Evolutionary conservation across 1,140 invertebrate genomes (phyloP), one percentile per base, ranked within the genome.

Genomic region (Diplogasteroides magnus): DNA sequence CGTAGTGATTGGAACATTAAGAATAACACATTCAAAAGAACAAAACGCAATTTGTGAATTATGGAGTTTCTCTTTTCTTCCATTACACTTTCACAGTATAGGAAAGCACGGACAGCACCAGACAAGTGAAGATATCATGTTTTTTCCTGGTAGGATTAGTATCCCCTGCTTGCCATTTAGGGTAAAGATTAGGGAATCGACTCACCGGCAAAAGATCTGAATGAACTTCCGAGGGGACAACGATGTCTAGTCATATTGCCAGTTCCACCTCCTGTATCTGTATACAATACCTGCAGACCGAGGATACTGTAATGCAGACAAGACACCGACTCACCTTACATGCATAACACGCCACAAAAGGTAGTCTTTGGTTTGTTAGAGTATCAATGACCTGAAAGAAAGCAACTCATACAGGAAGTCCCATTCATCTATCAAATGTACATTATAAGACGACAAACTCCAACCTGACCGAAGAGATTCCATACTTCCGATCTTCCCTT

Each of bases 401-500:
- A 19, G 23, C 48, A n/a, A 13, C 48, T 56, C n/a, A 55, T 55
- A 13, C 13, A 55, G 48, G 48, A 13, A 55, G n/a, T 55, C 13
- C 48, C 48, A 55, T n/a, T 13, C 13, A 55, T 55, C 13, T 31
- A 29, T 28, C 26, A 29, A 37, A 25, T 59, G 26, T 31, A n/a
- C 29, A 26, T 29, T n/a, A 58, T 0, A 61, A 61, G 31, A 61
- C 14, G 11, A 59, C 61, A 25, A 1, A 1, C 14, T 61, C 72
- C 28, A 1, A 73, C 72, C 72, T 81, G 79, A 19, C 79, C 79
- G 67, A 81, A 81, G 25, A 83, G 65, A 60, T 83, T 83, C 79
- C 79, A 81, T 48, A 81, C 79, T 64, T 81, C 79, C 26, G 81
- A 83, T 48, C 79, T 74, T 19, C 79, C 79, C 31, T 78, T 73